Conservation (phyloP, 2,113 vertebrate genomes). For the Paradisaea rubra region DNA sequence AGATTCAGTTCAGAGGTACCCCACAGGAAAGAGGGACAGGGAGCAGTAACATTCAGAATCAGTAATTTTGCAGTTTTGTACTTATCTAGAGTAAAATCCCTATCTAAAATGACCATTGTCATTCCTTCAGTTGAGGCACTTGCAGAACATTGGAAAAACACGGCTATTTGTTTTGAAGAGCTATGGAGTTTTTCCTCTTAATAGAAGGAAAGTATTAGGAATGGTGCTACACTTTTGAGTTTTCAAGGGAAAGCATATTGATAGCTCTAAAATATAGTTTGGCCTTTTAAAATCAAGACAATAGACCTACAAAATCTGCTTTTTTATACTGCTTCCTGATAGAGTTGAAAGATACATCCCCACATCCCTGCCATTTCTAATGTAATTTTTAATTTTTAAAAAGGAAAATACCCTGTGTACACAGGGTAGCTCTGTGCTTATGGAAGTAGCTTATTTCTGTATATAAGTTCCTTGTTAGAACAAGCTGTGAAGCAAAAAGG, state of each 20-base stretch:
- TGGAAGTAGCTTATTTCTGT: not conserved
- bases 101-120: not conserved
- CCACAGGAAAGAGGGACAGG: not conserved
- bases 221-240: not conserved
- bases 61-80: not conserved
- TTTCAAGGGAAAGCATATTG: not conserved
- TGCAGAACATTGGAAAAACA: not conserved
- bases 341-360: not conserved
- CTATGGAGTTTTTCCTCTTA: not conserved
- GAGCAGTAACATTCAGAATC: not conserved
- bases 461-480: not conserved
- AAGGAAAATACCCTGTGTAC: not conserved
- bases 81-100: not conserved
- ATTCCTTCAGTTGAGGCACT: not conserved
- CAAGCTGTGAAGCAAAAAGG: not conserved
- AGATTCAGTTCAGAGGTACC: not conserved
- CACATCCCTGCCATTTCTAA: not conserved
- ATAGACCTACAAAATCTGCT: not conserved
- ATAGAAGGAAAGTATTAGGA: not conserved
- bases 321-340: not conserved
- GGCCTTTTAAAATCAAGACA: not conserved
- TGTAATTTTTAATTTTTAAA: not conserved
- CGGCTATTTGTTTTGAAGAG: not conserved
- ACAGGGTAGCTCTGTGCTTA: not conserved
- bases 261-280: not conserved